A percentile compares a stretch with the other conserved stretches of the same genome.
Conservation (phyloP, 2,797 vertebrate species). For the Euthynnus affinis region DNA sequence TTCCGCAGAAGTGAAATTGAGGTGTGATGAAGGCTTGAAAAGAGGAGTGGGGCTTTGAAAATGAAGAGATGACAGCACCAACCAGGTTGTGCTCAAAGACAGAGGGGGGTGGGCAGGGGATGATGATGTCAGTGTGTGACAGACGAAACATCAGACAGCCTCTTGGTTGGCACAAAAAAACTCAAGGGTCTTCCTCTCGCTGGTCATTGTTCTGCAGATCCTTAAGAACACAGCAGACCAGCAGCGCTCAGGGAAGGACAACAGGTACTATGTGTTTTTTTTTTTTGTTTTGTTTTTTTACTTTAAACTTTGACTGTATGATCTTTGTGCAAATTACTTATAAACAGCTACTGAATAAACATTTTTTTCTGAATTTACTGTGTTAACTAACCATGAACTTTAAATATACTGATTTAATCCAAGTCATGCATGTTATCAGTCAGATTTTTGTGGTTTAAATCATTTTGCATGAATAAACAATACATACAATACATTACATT, state of each 20-base stretch:
- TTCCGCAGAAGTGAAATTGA: conserved; percentile 21
- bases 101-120: conserved; percentile 52
- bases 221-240: conserved; percentile 36
- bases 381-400: background rate
- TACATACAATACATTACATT: no score
- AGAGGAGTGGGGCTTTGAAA: conserved; percentile 37
- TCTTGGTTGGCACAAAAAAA: conserved; percentile 53
- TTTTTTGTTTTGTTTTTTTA: no score
- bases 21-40: conserved; percentile 31
- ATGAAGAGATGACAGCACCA: conserved; percentile 37
- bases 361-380: background rate
- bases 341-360: background rate
- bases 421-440: background rate
- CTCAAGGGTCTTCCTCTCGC: conserved; percentile 58
- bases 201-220: conserved; percentile 69
- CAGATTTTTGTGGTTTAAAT: background rate
- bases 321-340: background rate
- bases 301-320: conserved; percentile 11
- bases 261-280: conserved; percentile 58
- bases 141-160: conserved; percentile 75
- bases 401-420: background rate
- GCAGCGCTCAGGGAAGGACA: conserved; percentile 22
- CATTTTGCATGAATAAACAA: background rate
- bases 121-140: conserved; percentile 78
- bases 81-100: conserved; percentile 51